Evolutionary conservation across 2,797 vertebrate species (phyloP).

Genomic region (Myotis myotis): DNA sequence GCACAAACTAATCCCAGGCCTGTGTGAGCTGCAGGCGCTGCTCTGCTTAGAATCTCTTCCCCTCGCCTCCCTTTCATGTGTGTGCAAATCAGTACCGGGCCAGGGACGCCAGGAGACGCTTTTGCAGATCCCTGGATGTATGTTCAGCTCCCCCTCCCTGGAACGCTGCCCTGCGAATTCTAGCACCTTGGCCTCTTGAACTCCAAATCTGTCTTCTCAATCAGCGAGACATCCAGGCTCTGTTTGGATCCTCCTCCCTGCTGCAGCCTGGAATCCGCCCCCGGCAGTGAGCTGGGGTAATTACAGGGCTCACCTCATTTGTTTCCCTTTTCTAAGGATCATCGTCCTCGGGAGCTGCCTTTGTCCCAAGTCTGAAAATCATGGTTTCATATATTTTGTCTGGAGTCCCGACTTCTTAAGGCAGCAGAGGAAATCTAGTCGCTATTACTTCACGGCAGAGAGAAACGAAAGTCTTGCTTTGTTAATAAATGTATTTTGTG

Average conservation of each 20-base stretch:
- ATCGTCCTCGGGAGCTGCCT: not conserved
- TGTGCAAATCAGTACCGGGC: not conserved
- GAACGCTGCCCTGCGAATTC: conserved; percentile 30
- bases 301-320: conserved; percentile 30
- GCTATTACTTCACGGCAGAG: not conserved
- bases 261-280: conserved; percentile 16
- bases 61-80: not conserved
- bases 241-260: not conserved
- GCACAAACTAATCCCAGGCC: not conserved
- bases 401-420: not conserved
- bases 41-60: not conserved
- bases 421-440: not conserved
- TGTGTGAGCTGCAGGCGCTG: not conserved
- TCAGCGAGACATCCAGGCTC: conserved; percentile 19
- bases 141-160: not conserved
- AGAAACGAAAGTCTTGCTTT: not conserved
- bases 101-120: not conserved
- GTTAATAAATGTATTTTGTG: not conserved
- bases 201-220: conserved; percentile 57
- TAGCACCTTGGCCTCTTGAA: conserved; percentile 33
- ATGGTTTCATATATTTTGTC: conserved; percentile 1
- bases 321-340: conserved; percentile 33
- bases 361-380: conserved; percentile 52
- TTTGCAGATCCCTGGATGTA: not conserved
- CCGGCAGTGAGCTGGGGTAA: not conserved